Conservation (phyloP, 1,140 invertebrate genomes). For the Drosophila tsacasi region DNA sequence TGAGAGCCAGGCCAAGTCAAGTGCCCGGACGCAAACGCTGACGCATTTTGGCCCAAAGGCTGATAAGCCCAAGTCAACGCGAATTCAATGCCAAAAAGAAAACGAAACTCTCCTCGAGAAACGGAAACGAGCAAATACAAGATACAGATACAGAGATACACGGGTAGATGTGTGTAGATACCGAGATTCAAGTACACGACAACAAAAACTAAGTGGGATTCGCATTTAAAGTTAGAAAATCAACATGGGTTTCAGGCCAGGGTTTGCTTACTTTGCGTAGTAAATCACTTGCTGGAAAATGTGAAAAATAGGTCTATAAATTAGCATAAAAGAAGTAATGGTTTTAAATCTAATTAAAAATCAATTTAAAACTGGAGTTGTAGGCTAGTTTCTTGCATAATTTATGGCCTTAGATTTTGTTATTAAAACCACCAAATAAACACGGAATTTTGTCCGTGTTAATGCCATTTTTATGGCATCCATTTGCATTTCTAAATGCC, state of each 20-base stretch:
- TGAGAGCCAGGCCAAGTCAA: constrained; percentile 20
- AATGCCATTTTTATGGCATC: constrained; percentile 15
- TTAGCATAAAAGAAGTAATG: not conserved
- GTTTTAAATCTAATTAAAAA: not conserved
- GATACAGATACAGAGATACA: constrained; percentile 44
- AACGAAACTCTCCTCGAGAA: constrained; percentile 50
- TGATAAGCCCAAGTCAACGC: constrained; percentile 44
- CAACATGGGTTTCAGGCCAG: not conserved
- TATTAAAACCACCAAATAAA: constrained; percentile 4
- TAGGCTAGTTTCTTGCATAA: not conserved
- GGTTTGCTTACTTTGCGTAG: not conserved
- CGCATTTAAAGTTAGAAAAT: constrained; percentile 31
- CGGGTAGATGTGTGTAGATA: constrained; percentile 21
- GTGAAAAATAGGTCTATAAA: constrained; percentile 1
- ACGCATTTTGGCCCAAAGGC: constrained; percentile 50
- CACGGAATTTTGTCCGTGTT: constrained; percentile 1
- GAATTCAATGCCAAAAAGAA: constrained; percentile 55
- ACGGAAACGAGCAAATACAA: constrained; percentile 53
- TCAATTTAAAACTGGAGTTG: not conserved
- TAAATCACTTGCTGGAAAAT: not conserved
- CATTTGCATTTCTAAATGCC: constrained; percentile 20
- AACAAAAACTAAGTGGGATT: constrained; percentile 15
- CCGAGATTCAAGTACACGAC: constrained; percentile 12
- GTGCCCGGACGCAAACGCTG: constrained; percentile 37
- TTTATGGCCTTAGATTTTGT: not conserved